Conservation (phyloP, 2,888 invertebrate species). For the Drosophila barbarae region DNA sequence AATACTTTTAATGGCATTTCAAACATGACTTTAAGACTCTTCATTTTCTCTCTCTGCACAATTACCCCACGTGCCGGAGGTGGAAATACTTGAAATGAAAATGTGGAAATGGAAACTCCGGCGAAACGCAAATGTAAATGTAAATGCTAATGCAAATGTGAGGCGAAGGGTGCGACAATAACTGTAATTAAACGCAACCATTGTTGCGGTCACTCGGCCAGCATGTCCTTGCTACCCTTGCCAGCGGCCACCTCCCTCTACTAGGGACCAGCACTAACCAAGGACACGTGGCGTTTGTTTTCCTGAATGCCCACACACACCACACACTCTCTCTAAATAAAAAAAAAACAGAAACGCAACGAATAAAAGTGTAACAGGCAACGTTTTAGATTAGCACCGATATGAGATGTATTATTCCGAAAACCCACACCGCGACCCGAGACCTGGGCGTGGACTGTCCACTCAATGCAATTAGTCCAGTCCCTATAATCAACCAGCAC, state of each 20-base stretch:
- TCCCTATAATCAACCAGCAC: slow-evolving; percentile 16
- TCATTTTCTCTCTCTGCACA: slow-evolving; percentile 12
- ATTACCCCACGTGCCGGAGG: slow-evolving; percentile 32
- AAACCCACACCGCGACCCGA: not conserved
- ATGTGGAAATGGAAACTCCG: slow-evolving; percentile 9
- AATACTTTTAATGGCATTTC: no score
- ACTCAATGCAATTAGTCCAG: slow-evolving; percentile 63
- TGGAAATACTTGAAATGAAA: slow-evolving; percentile 12
- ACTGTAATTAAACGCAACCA: slow-evolving; percentile 71
- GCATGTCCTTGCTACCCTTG: slow-evolving; percentile 46
- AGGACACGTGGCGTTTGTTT: slow-evolving; percentile 59
- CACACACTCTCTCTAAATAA: slow-evolving; percentile 2
- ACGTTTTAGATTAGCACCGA: slow-evolving; percentile 64
- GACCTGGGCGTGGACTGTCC: slow-evolving; percentile 59
- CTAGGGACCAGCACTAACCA: not conserved
- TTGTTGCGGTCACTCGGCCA: slow-evolving; percentile 69
- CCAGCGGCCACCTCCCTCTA: slow-evolving; percentile 9
- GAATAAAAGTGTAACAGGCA: slow-evolving; percentile 56
- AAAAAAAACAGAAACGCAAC: slow-evolving; percentile 9
- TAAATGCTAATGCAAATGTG: slow-evolving; percentile 61
- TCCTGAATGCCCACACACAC: slow-evolving; percentile 53
- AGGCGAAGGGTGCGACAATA: slow-evolving; percentile 69
- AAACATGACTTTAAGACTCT: not conserved
- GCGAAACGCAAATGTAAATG: slow-evolving; percentile 10
- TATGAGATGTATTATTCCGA: slow-evolving; percentile 14